These are phyloP conservation scores for Nephrotoma appendiculata DNA, from an alignment of 2,888 invertebrate genomes.

Conservation along the genomic window DNA sequence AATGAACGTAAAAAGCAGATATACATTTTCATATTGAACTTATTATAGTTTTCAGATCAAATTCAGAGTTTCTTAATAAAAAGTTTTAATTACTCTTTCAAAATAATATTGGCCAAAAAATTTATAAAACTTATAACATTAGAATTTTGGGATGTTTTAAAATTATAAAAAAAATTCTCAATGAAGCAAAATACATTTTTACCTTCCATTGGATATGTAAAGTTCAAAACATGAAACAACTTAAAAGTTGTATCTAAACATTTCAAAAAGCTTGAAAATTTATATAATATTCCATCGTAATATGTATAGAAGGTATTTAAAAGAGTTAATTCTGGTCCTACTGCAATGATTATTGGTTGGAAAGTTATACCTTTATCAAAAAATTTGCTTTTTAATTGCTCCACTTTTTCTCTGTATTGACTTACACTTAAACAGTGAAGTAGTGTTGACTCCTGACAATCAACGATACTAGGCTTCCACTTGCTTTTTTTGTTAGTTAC, in stretches of 20 bases:
- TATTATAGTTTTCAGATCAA: too few relatives aligned
- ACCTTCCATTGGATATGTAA: neutral
- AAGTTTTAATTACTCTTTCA: too few relatives aligned
- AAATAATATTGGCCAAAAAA: neutral
- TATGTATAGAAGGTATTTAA: neutral
- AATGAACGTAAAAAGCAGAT: too few relatives aligned
- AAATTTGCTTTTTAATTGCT: conserved; percentile 5
- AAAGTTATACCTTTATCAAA: conserved; percentile 5
- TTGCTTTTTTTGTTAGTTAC: neutral
- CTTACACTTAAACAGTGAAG: neutral
- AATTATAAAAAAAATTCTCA: neutral
- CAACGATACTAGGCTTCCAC: neutral
- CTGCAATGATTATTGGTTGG: conserved; percentile 4
- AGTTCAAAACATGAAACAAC: neutral
- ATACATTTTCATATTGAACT: too few relatives aligned
- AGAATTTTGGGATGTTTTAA: neutral
- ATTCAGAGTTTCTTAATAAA: too few relatives aligned
- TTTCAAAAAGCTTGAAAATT: neutral
- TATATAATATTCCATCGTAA: neutral
- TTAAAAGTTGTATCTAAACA: neutral
- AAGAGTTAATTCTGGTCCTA: neutral
- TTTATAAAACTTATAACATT: neutral
- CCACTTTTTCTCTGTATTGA: conserved; percentile 6
- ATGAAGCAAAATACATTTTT: neutral
- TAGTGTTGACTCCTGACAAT: neutral